A percentile compares a stretch with the other conserved stretches of the same genome.
Evolutionary conservation across 2,888 invertebrate species (phyloP).

Genomic region (Altica lythri): DNA sequence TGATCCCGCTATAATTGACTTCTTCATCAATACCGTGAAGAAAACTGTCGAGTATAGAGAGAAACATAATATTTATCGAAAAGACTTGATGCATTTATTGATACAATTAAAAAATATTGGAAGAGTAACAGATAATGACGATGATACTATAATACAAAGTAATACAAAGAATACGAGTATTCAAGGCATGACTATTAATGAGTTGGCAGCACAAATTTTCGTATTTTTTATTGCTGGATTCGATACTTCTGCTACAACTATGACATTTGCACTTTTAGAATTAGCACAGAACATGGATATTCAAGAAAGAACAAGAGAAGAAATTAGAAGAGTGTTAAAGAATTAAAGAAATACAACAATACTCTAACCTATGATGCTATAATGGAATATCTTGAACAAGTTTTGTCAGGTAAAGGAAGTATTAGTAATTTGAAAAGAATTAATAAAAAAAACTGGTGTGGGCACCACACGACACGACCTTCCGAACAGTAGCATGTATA

Average conservation of each 20-base stretch:
- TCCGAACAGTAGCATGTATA: no score
- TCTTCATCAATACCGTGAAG: slow-evolving; percentile 51
- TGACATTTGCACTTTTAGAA: slow-evolving; percentile 46
- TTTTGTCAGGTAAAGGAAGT: slow-evolving; percentile 48
- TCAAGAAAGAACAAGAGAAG: slow-evolving; percentile 54
- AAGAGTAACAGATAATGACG: slow-evolving; percentile 46
- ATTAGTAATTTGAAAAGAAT: no score
- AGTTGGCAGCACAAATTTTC: slow-evolving; percentile 34
- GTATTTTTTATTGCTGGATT: slow-evolving; percentile 43
- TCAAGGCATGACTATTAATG: slow-evolving; percentile 19
- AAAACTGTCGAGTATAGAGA: slow-evolving; percentile 52
- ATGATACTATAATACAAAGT: background rate
- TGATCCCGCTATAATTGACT: slow-evolving; percentile 47
- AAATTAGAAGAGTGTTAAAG: slow-evolving; percentile 49
- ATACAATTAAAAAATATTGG: slow-evolving; percentile 55
- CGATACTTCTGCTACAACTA: slow-evolving; percentile 42
- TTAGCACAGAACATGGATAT: slow-evolving; percentile 53
- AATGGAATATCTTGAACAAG: slow-evolving; percentile 56
- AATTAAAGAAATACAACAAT: slow-evolving; percentile 49
- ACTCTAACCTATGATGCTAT: slow-evolving; percentile 55
- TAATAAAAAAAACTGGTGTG: no score
- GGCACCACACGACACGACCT: no score
- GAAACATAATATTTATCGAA: slow-evolving; percentile 55
- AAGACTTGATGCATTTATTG: slow-evolving; percentile 63
- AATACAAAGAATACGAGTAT: background rate